phyloP scores from a whole-genome alignment of 2,888 invertebrate genomes.

The Trissolcus brochymenae region DNA sequence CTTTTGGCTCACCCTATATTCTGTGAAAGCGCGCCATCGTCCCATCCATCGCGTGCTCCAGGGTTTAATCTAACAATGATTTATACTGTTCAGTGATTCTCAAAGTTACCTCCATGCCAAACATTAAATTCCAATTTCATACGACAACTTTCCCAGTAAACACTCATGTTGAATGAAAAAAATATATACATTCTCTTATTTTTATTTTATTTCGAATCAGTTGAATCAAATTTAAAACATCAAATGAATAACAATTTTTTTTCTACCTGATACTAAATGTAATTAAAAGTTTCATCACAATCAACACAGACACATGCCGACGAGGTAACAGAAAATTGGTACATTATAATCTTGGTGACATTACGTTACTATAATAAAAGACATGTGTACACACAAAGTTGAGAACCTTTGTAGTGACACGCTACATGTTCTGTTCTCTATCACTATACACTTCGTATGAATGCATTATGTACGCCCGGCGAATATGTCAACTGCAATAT shows the following conservation, averaged over 20 bases:
- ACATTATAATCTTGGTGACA: background rate
- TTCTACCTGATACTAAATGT: too few relatives aligned
- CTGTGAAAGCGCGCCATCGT: conserved; percentile 67
- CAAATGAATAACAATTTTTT: too few relatives aligned
- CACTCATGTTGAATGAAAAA: too few relatives aligned
- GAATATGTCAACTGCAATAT: conserved; percentile 73
- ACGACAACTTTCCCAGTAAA: conserved; percentile 35
- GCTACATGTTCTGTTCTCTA: conserved; percentile 66
- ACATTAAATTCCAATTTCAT: conserved; percentile 54
- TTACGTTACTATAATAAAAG: conserved; percentile 34
- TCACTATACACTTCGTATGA: conserved; percentile 65
- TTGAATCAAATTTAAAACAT: too few relatives aligned
- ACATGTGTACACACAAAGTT: conserved; percentile 47
- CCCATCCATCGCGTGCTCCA: conserved; percentile 62
- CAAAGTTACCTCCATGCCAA: conserved; percentile 59
- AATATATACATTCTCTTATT: too few relatives aligned
- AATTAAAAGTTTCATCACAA: background rate
- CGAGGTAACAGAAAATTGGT: background rate
- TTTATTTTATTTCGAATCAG: too few relatives aligned
- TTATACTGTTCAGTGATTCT: conserved; percentile 71
- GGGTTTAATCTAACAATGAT: conserved; percentile 75
- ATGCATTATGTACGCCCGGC: conserved; percentile 71
- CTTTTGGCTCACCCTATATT: conserved; percentile 72
- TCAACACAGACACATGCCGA: background rate
- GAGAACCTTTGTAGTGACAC: conserved; percentile 67